Evolutionary conservation across 2,113 vertebrate species (phyloP), one percentile per base, ranked within the genome.

Genomic region (Paraplagusia blochii): DNA sequence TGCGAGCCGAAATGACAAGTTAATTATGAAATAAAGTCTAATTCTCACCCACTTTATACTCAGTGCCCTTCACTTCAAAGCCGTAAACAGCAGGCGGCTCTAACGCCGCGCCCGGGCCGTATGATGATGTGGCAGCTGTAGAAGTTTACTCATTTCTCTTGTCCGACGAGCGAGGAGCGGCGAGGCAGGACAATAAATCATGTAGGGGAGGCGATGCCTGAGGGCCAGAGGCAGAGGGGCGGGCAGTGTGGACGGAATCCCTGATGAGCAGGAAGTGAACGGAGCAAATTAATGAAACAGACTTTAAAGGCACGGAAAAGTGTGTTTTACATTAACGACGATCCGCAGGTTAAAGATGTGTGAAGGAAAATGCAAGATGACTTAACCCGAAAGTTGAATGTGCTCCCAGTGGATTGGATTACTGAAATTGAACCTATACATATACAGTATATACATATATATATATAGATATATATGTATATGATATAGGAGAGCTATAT

Each of bases 151-250:
- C 61, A 63, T 64, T 53, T 34, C 18, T 58, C 52, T 53, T 67
- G 18, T 68, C 39, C 44, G 63, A 45, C 45, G 54, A 48, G 52
- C 33, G 33, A 34, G 39, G 67, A 57, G 36, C 50, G 36, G 53
- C 53, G 29, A 55, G 55, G 63, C 58, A 74, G 61, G 50, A 76
- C 57, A 65, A 84, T 81, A 71, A 80, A 84, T 74, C 72, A 79
- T 77, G 70, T 66, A 62, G 62, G 62, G 62, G 77, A 77, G 66
- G 77, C 71, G 57, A 49, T 22, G 66, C 77, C 66, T 46, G 16
- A 70, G 69, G 66, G 72, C 72, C 56, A 45, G 49, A 55, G 22
- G 42, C 60, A 52, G 56, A 45, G 54, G 55, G 43, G 55, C 44
- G 50, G 48, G 59, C 36, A 35, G 52, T 58, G 52, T 62, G 60